A percentile compares a stretch with the other conserved stretches of the same genome.
Evolutionary conservation across 2,113 vertebrate genomes (phyloP).

Genomic region (Turnix velox): DNA sequence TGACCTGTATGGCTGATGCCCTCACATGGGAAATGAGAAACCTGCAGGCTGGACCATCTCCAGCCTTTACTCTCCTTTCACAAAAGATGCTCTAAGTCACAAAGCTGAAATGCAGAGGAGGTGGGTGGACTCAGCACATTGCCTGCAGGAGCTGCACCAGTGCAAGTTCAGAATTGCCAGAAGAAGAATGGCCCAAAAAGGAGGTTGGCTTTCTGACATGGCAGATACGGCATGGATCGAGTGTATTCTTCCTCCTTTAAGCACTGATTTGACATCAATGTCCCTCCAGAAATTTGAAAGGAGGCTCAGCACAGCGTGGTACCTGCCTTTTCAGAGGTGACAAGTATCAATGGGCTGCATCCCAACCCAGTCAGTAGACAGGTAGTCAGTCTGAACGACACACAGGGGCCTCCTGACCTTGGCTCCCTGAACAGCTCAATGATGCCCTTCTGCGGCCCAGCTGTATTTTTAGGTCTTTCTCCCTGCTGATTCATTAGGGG

Average conservation of each 20-base stretch:
- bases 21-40: rapidly evolving
- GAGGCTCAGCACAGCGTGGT: not conserved
- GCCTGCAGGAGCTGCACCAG: not conserved
- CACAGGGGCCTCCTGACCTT: not conserved
- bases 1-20: not conserved
- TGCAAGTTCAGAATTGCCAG: not conserved
- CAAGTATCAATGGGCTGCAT: not conserved
- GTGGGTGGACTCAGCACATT: not conserved
- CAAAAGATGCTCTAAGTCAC: not conserved
- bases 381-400: not conserved
- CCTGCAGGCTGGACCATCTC: not conserved
- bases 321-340: not conserved
- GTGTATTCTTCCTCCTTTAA: not conserved
- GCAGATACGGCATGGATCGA: rapidly evolving
- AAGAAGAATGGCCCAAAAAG: not conserved
- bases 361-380: not conserved
- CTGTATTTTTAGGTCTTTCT: conserved; percentile 20
- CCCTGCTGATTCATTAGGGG: conserved; percentile 33
- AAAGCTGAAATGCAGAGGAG: not conserved
- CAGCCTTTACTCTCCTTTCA: not conserved
- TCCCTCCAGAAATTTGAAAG: not conserved
- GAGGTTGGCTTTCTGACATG: not conserved
- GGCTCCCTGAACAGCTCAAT: not conserved
- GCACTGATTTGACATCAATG: not conserved
- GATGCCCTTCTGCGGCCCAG: not conserved